Percentiles rank a stretch among this genome's conserved stretches.
Evolutionary conservation across 2,113 vertebrate species (phyloP).

Genomic region (Nannospalax galili): DNA sequence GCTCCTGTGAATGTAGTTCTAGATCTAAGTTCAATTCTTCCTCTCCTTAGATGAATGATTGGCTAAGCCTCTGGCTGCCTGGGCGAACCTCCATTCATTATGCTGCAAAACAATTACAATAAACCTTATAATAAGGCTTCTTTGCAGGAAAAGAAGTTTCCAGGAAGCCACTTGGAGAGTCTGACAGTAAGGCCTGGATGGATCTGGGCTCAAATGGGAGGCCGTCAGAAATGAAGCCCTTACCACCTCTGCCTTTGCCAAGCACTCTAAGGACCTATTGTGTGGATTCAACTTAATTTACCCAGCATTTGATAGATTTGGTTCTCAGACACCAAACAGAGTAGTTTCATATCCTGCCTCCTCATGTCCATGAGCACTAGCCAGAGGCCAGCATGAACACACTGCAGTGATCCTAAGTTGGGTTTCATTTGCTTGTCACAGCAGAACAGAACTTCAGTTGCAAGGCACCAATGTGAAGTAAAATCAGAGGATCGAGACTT

Average conservation of each 20-base stretch:
- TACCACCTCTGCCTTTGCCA: neutral
- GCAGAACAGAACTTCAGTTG: neutral
- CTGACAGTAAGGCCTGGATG: too few relatives aligned
- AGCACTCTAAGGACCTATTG: neutral
- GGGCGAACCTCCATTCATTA: neutral
- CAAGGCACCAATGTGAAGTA: neutral
- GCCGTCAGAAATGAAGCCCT: neutral
- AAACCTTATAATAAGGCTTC: neutral
- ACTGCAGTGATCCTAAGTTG: neutral
- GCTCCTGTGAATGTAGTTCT: neutral
- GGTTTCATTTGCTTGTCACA: neutral
- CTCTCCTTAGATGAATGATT: neutral
- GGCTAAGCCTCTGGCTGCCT: neutral
- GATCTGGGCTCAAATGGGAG: neutral
- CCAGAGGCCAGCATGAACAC: neutral
- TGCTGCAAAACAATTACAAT: neutral
- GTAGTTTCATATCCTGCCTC: rapidly evolving
- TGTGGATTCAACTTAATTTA: neutral
- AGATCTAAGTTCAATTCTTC: neutral
- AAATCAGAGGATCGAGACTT: neutral
- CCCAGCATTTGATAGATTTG: too few relatives aligned
- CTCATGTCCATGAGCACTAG: too few relatives aligned
- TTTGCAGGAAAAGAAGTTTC: neutral
- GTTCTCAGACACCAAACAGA: neutral
- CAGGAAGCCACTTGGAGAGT: neutral